Base-by-base conservation (phyloP, 2,797 vertebrate species). In the Pseudomugil tenellus region DNA sequence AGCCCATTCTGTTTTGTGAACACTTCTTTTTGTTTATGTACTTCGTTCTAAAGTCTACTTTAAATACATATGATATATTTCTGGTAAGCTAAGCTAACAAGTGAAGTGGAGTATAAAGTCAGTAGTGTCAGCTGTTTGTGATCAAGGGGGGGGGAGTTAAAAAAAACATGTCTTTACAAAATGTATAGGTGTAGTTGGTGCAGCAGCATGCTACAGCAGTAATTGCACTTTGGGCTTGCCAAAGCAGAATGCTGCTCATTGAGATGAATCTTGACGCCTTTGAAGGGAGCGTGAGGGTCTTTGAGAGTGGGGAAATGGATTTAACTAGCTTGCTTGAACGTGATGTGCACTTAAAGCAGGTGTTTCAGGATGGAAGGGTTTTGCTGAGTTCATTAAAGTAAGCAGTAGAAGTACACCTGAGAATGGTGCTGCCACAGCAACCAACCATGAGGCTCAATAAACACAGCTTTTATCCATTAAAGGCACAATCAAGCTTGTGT, bases 241-340 rank as follows among this genome's bases (percentile, higher is more conserved):
- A 91, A 92, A 91, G 86, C 89, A 89, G 90, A 91, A 92, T 89
- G 88, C 86, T 92, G 89, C 88, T 91, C 88, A 86, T 92, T 87
- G 80, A 92, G 88, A 91, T 91, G 89, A 92, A 91, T 91, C 89
- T 58, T 73, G 89, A 92, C 70, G 84, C 88, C 84, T 92, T 87
- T 90, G 87, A 89, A 91, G 81, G 87, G 80, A 87, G 89, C 26
- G 85, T 63, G 87, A 87, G 87, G 90, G 89, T 86, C 81, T 91
- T 80, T 76, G 88, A 89, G 86, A 89, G 81, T 35, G 70, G 70
- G 81, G 82, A 77, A 84, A 86, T 86, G 84, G 86, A 90, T 91
- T 91, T 91, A 90, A 90, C 81, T 84, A 89, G 84, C 70, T n/a
- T 76, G 83, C 84, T 88, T 75, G 81, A 81, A 89, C 78, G 81